Evolutionary conservation across 2,113 vertebrate genomes (phyloP).

Genomic region (Callocephalon fimbriatum): DNA sequence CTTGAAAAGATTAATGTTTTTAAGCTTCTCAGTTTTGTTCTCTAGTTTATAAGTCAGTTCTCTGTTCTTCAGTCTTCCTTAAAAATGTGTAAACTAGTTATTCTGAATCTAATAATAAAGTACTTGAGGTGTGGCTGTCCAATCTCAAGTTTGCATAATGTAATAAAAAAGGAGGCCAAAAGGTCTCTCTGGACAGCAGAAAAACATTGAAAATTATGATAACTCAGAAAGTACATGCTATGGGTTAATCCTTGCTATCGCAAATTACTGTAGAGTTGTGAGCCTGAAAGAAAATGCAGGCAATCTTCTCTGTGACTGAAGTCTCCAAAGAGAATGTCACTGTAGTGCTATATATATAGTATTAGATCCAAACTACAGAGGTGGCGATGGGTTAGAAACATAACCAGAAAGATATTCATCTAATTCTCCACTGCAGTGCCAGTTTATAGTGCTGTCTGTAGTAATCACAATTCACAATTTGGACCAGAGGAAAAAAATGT

Average conservation of each 20-base stretch:
- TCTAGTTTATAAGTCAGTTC: background rate
- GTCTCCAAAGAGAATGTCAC: background rate
- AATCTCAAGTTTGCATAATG: background rate
- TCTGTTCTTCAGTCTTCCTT: background rate
- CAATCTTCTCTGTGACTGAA: background rate
- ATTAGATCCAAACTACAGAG: background rate
- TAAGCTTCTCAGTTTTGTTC: background rate
- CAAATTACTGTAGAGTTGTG: background rate
- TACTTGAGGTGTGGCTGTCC: background rate
- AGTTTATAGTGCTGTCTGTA: background rate
- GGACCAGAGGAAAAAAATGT: accelerated
- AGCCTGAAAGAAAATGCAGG: background rate
- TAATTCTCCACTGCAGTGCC: background rate
- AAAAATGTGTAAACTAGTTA: background rate
- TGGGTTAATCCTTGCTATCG: background rate
- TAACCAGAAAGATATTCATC: background rate
- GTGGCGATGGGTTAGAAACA: background rate
- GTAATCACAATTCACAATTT: background rate
- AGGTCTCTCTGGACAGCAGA: background rate
- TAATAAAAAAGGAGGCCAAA: background rate
- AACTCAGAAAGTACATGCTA: background rate
- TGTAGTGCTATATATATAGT: accelerated
- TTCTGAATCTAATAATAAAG: background rate
- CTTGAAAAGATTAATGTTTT: background rate
- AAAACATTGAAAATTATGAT: background rate